phyloP scores from a whole-genome alignment of 2,797 vertebrate genomes.

The Limnodromus scolopaceus region DNA sequence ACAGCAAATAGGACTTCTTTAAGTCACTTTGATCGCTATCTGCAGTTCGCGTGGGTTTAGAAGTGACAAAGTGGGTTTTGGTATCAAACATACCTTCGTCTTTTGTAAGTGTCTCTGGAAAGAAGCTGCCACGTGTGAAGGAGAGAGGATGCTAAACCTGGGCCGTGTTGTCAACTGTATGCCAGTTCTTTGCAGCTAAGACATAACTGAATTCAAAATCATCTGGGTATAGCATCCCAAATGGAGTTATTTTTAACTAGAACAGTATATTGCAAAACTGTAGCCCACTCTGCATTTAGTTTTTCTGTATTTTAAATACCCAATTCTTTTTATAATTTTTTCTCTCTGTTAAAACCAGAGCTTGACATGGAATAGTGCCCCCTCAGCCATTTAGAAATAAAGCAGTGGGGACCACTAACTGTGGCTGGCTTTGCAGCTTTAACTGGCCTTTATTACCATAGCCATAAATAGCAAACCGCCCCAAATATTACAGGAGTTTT shows the following conservation, averaged over 20 bases:
- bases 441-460: constrained; percentile 78
- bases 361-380: neutral
- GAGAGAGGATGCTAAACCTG: constrained; percentile 10
- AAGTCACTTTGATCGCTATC: constrained; percentile 33
- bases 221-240: constrained; percentile 36
- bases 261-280: neutral
- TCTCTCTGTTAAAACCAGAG: neutral
- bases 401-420: constrained; percentile 50
- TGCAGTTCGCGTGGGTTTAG: constrained; percentile 37
- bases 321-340: neutral
- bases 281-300: neutral
- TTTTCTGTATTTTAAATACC: constrained; percentile 27
- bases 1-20: constrained; percentile 51
- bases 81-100: constrained; percentile 6
- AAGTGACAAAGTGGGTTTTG: constrained; percentile 26
- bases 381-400: constrained; percentile 18
- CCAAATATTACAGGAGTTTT: constrained; percentile 81
- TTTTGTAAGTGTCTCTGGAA: constrained; percentile 38
- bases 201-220: constrained; percentile 20
- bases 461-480: constrained; percentile 81
- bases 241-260: constrained; percentile 51
- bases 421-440: constrained; percentile 75
- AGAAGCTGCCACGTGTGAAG: neutral
- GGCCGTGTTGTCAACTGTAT: neutral
- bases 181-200: neutral